These are phyloP conservation scores for Uloborus diversus DNA, from an alignment of 1,140 invertebrate genomes.

Conservation along the genomic window DNA sequence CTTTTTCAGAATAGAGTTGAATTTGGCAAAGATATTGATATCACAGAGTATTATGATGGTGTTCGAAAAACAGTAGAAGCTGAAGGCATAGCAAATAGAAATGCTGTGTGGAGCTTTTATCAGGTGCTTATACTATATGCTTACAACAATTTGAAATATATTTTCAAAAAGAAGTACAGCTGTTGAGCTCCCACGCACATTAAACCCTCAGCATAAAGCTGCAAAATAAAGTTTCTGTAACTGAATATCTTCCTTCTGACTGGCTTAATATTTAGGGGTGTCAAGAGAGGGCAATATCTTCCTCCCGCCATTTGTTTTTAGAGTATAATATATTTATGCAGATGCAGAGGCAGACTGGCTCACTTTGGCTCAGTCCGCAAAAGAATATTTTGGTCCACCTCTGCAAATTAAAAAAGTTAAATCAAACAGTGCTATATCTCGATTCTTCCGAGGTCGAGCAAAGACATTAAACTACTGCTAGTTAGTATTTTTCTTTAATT, in stretches of 20 bases:
- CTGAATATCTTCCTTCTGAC: background rate
- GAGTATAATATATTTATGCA: too few species aligned
- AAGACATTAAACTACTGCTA: too few species aligned
- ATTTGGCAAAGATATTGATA: slow-evolving; percentile 88
- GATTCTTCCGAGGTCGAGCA: too few species aligned
- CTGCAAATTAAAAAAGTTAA: too few species aligned
- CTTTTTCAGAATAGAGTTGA: slow-evolving; percentile 74
- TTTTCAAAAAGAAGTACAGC: background rate
- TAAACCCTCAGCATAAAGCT: background rate
- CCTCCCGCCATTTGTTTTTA: too few species aligned
- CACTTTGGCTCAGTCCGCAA: too few species aligned
- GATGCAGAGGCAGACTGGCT: too few species aligned
- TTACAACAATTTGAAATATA: background rate
- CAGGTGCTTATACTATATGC: slow-evolving; percentile 61
- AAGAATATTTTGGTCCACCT: too few species aligned
- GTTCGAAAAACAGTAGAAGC: slow-evolving; percentile 87
- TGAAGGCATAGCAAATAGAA: slow-evolving; percentile 75
- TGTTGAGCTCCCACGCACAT: background rate
- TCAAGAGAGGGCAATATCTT: too few species aligned
- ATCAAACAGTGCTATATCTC: too few species aligned
- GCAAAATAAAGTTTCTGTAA: background rate
- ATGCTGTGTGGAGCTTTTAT: slow-evolving; percentile 91
- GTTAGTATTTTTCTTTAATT: too few species aligned
- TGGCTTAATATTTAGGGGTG: too few species aligned
- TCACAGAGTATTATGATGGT: slow-evolving; percentile 85